A percentile compares a stretch with the other conserved stretches of the same genome.
Conservation (phyloP, 2,888 invertebrate genomes). For the Platerodrilus igneus region DNA sequence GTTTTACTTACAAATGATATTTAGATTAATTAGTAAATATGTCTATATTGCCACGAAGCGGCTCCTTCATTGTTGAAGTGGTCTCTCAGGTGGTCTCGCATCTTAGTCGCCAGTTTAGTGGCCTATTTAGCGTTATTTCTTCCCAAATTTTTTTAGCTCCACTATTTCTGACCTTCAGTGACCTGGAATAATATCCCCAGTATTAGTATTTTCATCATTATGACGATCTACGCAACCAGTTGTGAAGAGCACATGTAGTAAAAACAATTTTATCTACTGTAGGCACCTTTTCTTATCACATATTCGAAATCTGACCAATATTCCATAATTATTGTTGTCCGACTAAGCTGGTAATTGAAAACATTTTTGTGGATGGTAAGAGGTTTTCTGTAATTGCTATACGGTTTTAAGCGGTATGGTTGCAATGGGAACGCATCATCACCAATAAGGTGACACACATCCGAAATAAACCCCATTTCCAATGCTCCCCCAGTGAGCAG, state of each 20-base stretch:
- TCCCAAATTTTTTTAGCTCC: constrained; percentile 1
- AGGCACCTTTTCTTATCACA: too few species aligned
- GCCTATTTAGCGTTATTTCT: constrained; percentile 1
- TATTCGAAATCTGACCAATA: too few species aligned
- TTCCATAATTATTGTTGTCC: too few species aligned
- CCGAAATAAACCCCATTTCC: too few species aligned
- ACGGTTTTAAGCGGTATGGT: too few species aligned
- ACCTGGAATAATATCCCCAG: constrained; percentile 7
- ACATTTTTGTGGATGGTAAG: too few species aligned
- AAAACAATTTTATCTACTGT: background rate
- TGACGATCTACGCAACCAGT: background rate
- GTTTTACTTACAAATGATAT: too few species aligned
- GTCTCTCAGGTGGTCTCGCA: constrained; percentile 4
- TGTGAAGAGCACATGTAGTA: background rate
- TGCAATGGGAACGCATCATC: too few species aligned
- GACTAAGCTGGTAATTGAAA: background rate
- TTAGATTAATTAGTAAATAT: constrained; percentile 10
- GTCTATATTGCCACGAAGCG: constrained; percentile 11
- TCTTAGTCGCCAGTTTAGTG: background rate
- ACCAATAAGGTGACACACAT: too few species aligned
- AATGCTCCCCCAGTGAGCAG: too few species aligned
- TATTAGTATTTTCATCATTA: constrained; percentile 1
- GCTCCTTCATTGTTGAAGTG: constrained; percentile 13
- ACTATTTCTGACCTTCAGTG: constrained; percentile 7
- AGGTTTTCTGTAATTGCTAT: too few species aligned